A percentile compares a stretch with the other conserved stretches of the same genome.
Evolutionary conservation across 2,113 vertebrate species (phyloP).

Genomic region (Corvus hawaiiensis): DNA sequence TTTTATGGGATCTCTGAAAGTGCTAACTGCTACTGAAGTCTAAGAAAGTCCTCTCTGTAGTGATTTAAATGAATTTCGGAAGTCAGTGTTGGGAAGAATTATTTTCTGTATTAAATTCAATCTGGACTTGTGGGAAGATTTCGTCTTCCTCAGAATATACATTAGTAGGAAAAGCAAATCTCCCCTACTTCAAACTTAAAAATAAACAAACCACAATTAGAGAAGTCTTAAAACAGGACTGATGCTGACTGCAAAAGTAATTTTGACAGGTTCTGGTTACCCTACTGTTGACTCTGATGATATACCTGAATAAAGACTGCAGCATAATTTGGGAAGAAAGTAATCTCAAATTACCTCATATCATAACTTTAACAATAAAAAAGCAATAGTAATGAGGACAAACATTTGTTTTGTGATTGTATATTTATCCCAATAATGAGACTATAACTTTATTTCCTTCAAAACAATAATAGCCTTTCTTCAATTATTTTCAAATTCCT

Average conservation of each 20-base stretch:
- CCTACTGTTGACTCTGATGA: not conserved
- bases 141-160: not conserved
- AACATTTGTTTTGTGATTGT: not conserved
- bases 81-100: not conserved
- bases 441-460: conserved; percentile 30
- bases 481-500: conserved; percentile 32
- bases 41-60: not conserved
- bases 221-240: not conserved
- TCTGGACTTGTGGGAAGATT: not conserved
- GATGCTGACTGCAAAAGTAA: not conserved
- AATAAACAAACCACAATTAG: not conserved
- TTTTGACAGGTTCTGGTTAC: not conserved
- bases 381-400: not conserved
- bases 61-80: not conserved
- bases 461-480: not conserved
- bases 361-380: not conserved
- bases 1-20: not conserved
- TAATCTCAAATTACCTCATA: not conserved
- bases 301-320: not conserved
- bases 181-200: not conserved
- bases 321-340: not conserved
- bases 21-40: not conserved
- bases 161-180: not conserved
- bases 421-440: not conserved
- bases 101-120: not conserved